Evolutionary conservation across 2,113 vertebrate genomes (phyloP).

Genomic region (Nannobrachium achirus): DNA sequence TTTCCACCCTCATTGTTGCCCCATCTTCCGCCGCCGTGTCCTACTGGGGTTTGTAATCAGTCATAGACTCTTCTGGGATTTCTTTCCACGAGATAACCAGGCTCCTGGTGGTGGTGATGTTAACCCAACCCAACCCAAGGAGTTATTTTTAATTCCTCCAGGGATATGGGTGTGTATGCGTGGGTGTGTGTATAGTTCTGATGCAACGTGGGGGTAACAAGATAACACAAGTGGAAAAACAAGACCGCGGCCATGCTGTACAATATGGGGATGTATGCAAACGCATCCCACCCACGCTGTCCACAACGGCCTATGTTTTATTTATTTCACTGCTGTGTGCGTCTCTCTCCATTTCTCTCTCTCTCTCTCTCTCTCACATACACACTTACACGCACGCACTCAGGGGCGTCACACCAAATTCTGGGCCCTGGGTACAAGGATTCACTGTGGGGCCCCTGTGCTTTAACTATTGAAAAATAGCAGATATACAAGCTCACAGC

Average conservation of each 20-base stretch:
- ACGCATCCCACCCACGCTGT: conserved; percentile 49
- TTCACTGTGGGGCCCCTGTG: too few relatives aligned
- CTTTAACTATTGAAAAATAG: too few relatives aligned
- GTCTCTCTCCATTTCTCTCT: conserved; percentile 26
- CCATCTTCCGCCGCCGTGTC: not conserved
- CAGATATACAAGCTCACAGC: too few relatives aligned
- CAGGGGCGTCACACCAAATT: too few relatives aligned
- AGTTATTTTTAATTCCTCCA: conserved; percentile 62
- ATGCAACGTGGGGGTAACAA: conserved; percentile 72
- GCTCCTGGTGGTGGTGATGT: conserved; percentile 12
- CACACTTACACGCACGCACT: not conserved
- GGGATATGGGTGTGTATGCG: conserved; percentile 12
- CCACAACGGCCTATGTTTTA: conserved; percentile 33
- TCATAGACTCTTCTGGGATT: conserved; percentile 30
- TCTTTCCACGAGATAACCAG: conserved; percentile 31
- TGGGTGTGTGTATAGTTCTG: conserved; percentile 40
- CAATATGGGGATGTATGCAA: conserved; percentile 14
- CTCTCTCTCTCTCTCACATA: not conserved
- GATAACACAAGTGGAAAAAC: conserved; percentile 43
- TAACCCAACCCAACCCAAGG: conserved; percentile 1
- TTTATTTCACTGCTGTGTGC: conserved; percentile 45
- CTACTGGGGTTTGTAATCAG: conserved; percentile 1
- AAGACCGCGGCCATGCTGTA: conserved; percentile 44
- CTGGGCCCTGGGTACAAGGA: too few relatives aligned
- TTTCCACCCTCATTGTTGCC: too few relatives aligned